Evolutionary conservation across 2,113 vertebrate species (phyloP).

Genomic region (Anser brachyrhynchus): DNA sequence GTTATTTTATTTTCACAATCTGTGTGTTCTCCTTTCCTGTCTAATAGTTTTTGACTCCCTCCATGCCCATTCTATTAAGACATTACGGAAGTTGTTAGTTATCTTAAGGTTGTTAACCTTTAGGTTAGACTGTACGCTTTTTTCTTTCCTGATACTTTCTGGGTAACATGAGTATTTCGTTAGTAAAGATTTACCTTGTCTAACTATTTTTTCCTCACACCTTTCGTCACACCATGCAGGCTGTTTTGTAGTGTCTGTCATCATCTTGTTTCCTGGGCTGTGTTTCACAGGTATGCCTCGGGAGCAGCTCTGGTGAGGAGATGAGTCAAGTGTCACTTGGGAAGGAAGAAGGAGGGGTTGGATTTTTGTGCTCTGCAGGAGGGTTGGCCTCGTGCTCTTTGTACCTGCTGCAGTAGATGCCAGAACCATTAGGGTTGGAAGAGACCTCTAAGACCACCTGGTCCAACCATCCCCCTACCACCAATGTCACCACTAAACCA

Average conservation of each 20-base stretch:
- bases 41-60: background rate
- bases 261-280: background rate
- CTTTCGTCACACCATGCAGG: accelerated
- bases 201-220: background rate
- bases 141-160: background rate
- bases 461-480: no score
- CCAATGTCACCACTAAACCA: no score
- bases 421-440: no score
- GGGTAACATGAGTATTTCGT: background rate
- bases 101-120: background rate
- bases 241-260: background rate
- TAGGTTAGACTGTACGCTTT: background rate
- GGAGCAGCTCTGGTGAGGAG: background rate
- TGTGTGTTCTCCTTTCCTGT: background rate
- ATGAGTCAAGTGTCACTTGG: background rate
- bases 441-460: no score
- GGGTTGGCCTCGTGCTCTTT: background rate
- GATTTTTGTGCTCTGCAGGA: background rate
- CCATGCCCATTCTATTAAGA: background rate
- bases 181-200: background rate
- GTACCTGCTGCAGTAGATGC: no score
- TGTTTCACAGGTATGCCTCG: background rate
- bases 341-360: background rate
- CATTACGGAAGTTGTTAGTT: background rate
- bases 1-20: background rate